These are phyloP conservation scores for Spodoptera exigua DNA, from an alignment of 2,888 invertebrate species.

Conservation along the genomic window DNA sequence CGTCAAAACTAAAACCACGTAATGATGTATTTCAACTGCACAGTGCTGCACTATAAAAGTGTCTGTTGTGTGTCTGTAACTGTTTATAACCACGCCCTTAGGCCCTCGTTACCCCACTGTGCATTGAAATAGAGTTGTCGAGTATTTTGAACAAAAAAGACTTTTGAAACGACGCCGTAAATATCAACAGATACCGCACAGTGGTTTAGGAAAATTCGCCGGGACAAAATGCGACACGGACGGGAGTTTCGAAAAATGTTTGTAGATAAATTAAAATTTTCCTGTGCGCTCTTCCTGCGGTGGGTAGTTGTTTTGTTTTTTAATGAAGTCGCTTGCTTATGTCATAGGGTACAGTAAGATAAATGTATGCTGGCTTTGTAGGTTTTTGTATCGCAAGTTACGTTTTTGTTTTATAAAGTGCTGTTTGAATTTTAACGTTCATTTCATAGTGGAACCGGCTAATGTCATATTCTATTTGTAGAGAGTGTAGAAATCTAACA, in stretches of 20 bases:
- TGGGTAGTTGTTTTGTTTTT: constrained; percentile 39
- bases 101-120: constrained; percentile 68
- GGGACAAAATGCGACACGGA: constrained; percentile 50
- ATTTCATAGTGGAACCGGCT: too few relatives aligned
- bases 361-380: constrained; percentile 4
- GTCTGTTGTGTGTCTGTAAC: constrained; percentile 48
- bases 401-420: background rate
- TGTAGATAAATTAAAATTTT: constrained; percentile 48
- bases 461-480: too few relatives aligned
- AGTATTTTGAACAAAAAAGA: constrained; percentile 54
- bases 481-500: background rate
- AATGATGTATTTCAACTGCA: constrained; percentile 54
- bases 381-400: background rate
- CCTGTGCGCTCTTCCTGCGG: constrained; percentile 25
- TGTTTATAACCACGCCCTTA: constrained; percentile 64
- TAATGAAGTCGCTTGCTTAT: constrained; percentile 38
- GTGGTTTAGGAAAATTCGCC: constrained; percentile 52
- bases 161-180: constrained; percentile 56
- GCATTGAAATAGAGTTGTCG: constrained; percentile 70
- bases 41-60: constrained; percentile 21
- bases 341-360: constrained; percentile 25
- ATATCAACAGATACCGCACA: constrained; percentile 53
- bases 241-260: constrained; percentile 44
- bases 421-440: too few relatives aligned
- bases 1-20: constrained; percentile 50